These are phyloP conservation scores for Drosophila saltans DNA, from an alignment of 1,140 invertebrate species.

Conservation along the genomic window DNA sequence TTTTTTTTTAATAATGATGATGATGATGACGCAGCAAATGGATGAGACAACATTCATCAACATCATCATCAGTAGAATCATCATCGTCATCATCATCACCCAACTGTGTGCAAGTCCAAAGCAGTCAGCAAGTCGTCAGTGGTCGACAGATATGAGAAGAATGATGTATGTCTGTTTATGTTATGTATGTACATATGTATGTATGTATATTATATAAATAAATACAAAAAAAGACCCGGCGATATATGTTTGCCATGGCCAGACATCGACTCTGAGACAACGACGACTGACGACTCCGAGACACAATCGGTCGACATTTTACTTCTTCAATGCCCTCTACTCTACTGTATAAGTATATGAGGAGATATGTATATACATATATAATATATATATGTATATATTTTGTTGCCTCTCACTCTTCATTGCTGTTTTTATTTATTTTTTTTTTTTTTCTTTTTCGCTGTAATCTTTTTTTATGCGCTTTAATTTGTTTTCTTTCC, in stretches of 20 bases:
- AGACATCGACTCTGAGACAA: constrained; percentile 49
- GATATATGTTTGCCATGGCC: constrained; percentile 65
- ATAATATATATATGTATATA: constrained; percentile 4
- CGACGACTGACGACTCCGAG: neutral
- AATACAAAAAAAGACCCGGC: constrained; percentile 19
- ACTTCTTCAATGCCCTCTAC: constrained; percentile 8
- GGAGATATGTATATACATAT: neutral
- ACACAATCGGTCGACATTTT: constrained; percentile 45
- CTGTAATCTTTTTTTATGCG: constrained; percentile 73
- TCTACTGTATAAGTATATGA: constrained; percentile 6
- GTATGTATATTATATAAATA: constrained; percentile 52
- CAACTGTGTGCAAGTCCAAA: constrained; percentile 2
- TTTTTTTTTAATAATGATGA: neutral
- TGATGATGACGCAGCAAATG: constrained; percentile 3
- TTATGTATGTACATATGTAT: neutral
- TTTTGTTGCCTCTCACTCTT: constrained; percentile 18
- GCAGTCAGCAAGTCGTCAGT: constrained; percentile 13
- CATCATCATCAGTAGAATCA: neutral
- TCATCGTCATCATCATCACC: neutral
- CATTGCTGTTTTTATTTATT: constrained; percentile 41
- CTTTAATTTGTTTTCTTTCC: constrained; percentile 78
- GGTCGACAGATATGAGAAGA: constrained; percentile 10
- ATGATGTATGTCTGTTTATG: constrained; percentile 25
- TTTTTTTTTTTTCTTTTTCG: constrained; percentile 54
- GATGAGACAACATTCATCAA: constrained; percentile 6